These are phyloP conservation scores for Sparidentex hasta DNA, from an alignment of 2,797 vertebrate genomes.

Conservation along the genomic window DNA sequence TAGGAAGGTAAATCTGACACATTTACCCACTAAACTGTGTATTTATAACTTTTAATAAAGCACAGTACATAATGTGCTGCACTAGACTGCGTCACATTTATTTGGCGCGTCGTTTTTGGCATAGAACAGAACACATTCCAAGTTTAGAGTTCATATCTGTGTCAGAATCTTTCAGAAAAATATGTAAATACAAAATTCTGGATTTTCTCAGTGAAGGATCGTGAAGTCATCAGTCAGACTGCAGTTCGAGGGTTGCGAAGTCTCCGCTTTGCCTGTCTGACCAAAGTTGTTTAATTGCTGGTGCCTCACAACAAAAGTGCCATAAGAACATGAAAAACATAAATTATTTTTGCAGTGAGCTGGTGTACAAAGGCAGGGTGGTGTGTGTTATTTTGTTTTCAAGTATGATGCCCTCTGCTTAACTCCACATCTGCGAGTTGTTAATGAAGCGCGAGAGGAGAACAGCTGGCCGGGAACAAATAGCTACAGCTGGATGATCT, in stretches of 20 bases:
- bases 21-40: constrained; percentile 9
- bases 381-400: constrained; percentile 23
- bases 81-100: constrained; percentile 7
- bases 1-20: neutral
- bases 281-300: constrained; percentile 73
- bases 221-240: constrained; percentile 29
- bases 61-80: neutral
- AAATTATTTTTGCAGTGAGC: constrained; percentile 51
- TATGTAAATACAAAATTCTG: constrained; percentile 13
- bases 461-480: constrained; percentile 14
- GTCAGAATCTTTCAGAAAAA: constrained; percentile 8
- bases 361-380: constrained; percentile 7
- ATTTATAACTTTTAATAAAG: constrained; percentile 22
- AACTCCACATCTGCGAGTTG: constrained; percentile 6
- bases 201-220: constrained; percentile 9
- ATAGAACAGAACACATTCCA: neutral
- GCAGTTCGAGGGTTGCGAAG: constrained; percentile 26
- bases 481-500: neutral
- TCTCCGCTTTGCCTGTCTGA: constrained; percentile 56
- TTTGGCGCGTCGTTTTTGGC: constrained; percentile 5
- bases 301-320: constrained; percentile 76
- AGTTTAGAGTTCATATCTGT: neutral
- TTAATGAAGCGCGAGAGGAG: constrained; percentile 16
- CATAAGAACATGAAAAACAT: constrained; percentile 38
- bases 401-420: constrained; percentile 11